phyloP scores from a whole-genome alignment of 1,140 invertebrate genomes.

The Babylonia areolata region DNA sequence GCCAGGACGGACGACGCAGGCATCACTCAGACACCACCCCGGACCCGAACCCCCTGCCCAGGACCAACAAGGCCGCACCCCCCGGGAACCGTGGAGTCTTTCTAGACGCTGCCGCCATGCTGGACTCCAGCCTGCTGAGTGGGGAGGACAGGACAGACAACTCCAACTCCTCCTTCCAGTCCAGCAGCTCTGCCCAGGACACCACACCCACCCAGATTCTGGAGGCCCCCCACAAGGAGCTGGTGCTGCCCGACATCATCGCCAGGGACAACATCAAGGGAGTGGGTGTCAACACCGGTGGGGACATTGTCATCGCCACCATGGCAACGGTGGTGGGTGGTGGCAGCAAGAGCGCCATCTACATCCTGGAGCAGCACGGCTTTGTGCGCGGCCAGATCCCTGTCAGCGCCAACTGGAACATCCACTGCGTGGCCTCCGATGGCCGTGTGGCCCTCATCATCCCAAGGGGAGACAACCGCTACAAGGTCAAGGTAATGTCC shows the following conservation, averaged over 20 bases:
- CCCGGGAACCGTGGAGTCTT: not conserved
- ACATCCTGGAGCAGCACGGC: constrained; percentile 66
- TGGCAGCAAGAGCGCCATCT: constrained; percentile 54
- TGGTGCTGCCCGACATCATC: constrained; percentile 58
- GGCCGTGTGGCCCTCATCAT: constrained; percentile 65
- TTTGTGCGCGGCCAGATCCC: constrained; percentile 65
- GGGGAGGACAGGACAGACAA: constrained; percentile 38
- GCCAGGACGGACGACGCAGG: not conserved
- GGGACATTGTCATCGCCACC: constrained; percentile 67
- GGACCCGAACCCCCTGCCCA: not conserved
- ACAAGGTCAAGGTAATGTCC: constrained; percentile 64
- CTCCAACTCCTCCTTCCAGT: constrained; percentile 55
- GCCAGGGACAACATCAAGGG: constrained; percentile 67
- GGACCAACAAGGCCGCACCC: not conserved
- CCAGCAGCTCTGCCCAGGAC: constrained; percentile 29
- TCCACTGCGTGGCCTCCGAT: constrained; percentile 67
- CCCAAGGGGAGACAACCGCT: constrained; percentile 66
- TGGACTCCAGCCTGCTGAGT: not conserved
- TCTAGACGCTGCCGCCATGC: not conserved
- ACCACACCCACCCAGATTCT: constrained; percentile 47
- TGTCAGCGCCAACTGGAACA: constrained; percentile 61
- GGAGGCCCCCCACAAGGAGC: constrained; percentile 56
- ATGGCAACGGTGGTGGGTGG: constrained; percentile 35
- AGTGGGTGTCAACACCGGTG: constrained; percentile 61
- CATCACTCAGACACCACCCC: not conserved